Base-by-base conservation (phyloP, 2,797 vertebrate genomes). In the Melanotaenia maccullochi region DNA sequence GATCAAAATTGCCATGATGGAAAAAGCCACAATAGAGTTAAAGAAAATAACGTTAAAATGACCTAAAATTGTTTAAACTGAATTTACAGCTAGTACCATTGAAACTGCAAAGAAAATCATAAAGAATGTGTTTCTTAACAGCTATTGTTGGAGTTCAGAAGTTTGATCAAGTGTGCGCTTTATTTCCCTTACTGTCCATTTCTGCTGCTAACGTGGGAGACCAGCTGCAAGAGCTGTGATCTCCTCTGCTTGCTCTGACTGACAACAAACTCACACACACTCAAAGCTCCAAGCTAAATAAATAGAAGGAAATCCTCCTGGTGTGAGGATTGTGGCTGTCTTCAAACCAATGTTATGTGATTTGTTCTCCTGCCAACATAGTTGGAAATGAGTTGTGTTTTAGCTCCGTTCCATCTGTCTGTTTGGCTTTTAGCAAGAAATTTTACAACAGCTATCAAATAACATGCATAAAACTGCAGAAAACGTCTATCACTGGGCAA, bases 271-370 rank as follows among this genome's bases (percentile, higher is more conserved):
- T 30, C 35, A 49, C 28, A 58, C 13, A 69, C 55, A 73, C 33
- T 51, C 44, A 58, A 58, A 69, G 25, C 33, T 65, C 76, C 71
- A 84, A 79, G 61, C 30, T 60, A 85, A 83, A 77, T 62, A 85
- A 83, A 82, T 62, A 68, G 59, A 44, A 55, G 81, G 68, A 85
- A 84, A 63, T 44, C 56, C 35, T 51, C 59, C 59, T 56, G 75
- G 78, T 60, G 64, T 42, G 49, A 79, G 42, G 49, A 49, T 36
- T 55, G 52, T 55, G 52, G 76, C 52, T 13, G 55, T 38, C 64
- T 78, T 44, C 54, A 33, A 35, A 60, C 65, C 64, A 36, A 35
- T 14, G 49, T 51, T 60, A 35, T 68, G 38, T n/a, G 44, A 71
- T 58, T 71, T 60, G 58, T 80, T 69, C 42, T n/a, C 57, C 70